phyloP scores from a whole-genome alignment of 2,888 invertebrate species.

The Gnatocerus cornutus region DNA sequence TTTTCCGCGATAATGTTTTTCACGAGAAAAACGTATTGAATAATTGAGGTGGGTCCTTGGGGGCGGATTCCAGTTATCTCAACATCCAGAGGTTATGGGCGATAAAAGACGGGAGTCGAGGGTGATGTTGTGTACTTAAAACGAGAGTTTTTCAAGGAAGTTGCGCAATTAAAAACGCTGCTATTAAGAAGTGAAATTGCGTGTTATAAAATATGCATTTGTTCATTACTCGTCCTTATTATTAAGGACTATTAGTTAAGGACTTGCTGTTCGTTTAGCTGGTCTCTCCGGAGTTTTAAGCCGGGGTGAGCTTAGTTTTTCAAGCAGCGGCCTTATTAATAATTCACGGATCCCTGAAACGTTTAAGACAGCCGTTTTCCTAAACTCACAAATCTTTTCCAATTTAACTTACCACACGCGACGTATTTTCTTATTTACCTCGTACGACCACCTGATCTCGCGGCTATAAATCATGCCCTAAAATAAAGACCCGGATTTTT shows the following conservation, averaged over 20 bases:
- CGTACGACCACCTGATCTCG: conserved; percentile 35
- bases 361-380: conserved; percentile 62
- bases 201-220: conserved; percentile 53
- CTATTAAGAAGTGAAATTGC: conserved; percentile 51
- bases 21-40: not conserved
- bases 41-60: not conserved
- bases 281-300: conserved; percentile 51
- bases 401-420: conserved; percentile 49
- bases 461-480: conserved; percentile 29
- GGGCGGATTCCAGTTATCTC: conserved; percentile 9
- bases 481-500: conserved; percentile 8
- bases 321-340: conserved; percentile 61
- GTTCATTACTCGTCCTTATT: conserved; percentile 54
- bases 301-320: conserved; percentile 56
- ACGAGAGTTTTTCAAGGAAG: conserved; percentile 39
- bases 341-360: conserved; percentile 61
- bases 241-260: conserved; percentile 56
- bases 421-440: conserved; percentile 46
- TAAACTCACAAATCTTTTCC: conserved; percentile 58
- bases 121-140: conserved; percentile 27
- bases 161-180: conserved; percentile 48
- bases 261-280: conserved; percentile 51
- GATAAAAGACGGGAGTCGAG: conserved; percentile 8
- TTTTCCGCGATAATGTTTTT: conserved; percentile 12
- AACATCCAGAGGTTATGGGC: conserved; percentile 9